These are phyloP conservation scores for Jaculus jaculus DNA, from an alignment of 2,113 vertebrate genomes.

Conservation along the genomic window DNA sequence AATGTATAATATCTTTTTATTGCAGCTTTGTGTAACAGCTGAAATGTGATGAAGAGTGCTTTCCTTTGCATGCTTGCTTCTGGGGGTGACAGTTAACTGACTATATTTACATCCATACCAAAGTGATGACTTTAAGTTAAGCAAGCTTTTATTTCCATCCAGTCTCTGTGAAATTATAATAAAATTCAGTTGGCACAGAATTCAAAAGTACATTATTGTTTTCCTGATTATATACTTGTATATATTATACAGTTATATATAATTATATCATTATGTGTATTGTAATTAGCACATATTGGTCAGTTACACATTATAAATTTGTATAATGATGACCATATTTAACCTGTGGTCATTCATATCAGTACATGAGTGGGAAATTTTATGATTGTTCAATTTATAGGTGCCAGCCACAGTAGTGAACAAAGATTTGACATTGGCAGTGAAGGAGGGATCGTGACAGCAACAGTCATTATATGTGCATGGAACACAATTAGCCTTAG, in stretches of 20 bases:
- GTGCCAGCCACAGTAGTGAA: not conserved
- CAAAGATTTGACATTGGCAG: not conserved
- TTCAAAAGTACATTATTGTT: slow-evolving; percentile 5
- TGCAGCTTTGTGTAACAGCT: not conserved
- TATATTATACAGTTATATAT: not conserved
- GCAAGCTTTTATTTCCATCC: not conserved
- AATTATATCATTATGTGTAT: not conserved
- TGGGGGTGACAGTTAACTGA: not conserved
- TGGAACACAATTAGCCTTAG: not conserved
- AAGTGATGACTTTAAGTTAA: slow-evolving; percentile 4
- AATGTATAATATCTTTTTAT: not conserved
- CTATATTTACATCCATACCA: not conserved
- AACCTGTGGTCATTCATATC: not conserved
- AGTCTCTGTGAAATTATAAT: not conserved
- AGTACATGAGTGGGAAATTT: not conserved
- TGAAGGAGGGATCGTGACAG: not conserved
- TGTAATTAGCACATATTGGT: not conserved
- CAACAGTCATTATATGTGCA: not conserved
- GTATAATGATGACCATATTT: not conserved
- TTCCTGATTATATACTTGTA: not conserved
- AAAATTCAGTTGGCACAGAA: not conserved
- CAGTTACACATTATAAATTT: not conserved
- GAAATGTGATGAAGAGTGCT: not conserved
- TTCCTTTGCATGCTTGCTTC: not conserved
- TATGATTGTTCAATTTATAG: accelerated